phyloP scores from a whole-genome alignment of 2,113 vertebrate species.

The Aptenodytes forsteri region DNA sequence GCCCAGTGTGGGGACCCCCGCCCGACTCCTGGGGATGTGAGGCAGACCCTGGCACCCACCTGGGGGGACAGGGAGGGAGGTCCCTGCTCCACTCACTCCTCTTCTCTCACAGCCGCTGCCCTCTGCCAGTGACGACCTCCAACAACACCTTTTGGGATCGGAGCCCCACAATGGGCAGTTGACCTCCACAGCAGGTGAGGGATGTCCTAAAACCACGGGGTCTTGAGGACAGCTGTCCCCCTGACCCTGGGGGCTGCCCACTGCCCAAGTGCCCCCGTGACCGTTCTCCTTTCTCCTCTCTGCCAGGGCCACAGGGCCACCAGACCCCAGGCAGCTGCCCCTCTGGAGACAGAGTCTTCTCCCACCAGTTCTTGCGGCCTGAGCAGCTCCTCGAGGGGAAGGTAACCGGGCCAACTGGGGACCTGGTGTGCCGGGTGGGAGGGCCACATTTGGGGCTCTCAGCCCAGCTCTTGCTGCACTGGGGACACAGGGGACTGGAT shows the following conservation, averaged over 20 bases:
- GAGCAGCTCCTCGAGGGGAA: conserved; percentile 91
- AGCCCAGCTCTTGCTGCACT: neutral
- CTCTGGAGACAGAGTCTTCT: conserved; percentile 79
- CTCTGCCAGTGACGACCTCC: conserved; percentile 76
- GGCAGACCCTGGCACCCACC: neutral
- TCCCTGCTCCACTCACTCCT: neutral
- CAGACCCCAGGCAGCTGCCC: conserved; percentile 71
- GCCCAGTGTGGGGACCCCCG: neutral
- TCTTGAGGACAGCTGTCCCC: neutral
- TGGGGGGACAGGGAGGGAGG: neutral
- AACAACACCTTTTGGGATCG: conserved; percentile 52
- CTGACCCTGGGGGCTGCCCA: fast-evolving
- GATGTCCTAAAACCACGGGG: neutral
- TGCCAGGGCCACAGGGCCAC: conserved; percentile 63
- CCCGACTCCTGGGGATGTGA: neutral
- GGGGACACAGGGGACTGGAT: neutral
- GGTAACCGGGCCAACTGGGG: conserved; percentile 63
- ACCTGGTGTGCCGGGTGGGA: neutral
- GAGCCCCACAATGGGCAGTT: conserved; percentile 69
- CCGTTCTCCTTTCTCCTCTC: neutral
- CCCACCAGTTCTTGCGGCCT: conserved; percentile 84
- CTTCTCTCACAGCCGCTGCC: conserved; percentile 74
- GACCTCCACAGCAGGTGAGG: conserved; percentile 73
- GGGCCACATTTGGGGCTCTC: neutral
- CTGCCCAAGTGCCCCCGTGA: neutral